Evolutionary conservation across 35 echinoderm and acorn worm genomes (phyloP).

Genomic region (Apostichopus californicus): DNA sequence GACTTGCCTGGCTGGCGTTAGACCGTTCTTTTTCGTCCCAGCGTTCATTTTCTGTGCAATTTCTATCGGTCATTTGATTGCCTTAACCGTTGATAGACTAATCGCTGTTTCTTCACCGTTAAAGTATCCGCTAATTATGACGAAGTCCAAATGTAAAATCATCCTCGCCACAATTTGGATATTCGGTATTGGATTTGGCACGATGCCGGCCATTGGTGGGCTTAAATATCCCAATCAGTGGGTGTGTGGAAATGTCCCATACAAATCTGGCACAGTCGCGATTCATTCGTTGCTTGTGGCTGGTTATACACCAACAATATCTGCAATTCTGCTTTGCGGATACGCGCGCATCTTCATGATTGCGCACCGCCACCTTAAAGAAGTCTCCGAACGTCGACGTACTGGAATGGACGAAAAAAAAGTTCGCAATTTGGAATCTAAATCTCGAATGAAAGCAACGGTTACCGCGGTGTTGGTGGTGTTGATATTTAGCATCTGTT

Average conservation of each 20-base stretch:
- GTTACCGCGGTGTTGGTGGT: constrained; percentile 42
- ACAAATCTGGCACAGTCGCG: neutral
- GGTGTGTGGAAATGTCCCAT: constrained; percentile 23
- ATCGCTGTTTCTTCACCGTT: constrained; percentile 24
- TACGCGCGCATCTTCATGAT: constrained; percentile 19
- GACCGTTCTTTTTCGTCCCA: constrained; percentile 18
- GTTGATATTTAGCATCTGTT: constrained; percentile 20
- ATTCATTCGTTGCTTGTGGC: neutral
- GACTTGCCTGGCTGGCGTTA: neutral
- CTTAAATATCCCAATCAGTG: constrained; percentile 15
- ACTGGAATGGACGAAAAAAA: neutral
- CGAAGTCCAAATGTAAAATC: constrained; percentile 15
- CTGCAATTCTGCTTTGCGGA: neutral
- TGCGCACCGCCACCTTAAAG: constrained; percentile 23
- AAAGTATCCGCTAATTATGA: constrained; percentile 21
- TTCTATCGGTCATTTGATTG: constrained; percentile 28
- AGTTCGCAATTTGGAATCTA: constrained; percentile 38
- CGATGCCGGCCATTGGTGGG: constrained; percentile 8
- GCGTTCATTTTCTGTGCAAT: constrained; percentile 10
- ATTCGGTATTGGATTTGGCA: neutral
- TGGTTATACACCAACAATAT: neutral
- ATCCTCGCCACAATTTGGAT: constrained; percentile 1
- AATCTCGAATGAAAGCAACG: constrained; percentile 18
- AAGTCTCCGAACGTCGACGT: neutral
- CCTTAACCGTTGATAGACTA: constrained; percentile 23